Evolutionary conservation across 2,888 invertebrate species (phyloP), one percentile per base, ranked within the genome.

Genomic region (Lumbricus terrestris): DNA sequence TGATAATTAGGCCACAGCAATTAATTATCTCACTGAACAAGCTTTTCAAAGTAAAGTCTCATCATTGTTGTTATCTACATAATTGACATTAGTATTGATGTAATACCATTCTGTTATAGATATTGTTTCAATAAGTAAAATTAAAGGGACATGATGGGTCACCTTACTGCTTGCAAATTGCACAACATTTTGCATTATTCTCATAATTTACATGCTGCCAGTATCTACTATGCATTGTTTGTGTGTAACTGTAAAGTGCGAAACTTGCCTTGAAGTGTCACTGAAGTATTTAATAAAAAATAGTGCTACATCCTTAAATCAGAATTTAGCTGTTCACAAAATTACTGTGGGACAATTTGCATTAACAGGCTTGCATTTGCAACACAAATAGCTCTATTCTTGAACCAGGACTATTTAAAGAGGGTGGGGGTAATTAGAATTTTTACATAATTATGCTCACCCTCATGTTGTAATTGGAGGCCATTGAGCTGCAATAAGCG

Each of bases 381-480:
- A 54, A 54, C 29, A 29, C 29, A 54, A 54, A 29, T 54, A 23
- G 54, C 54, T 54, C 54, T 54, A 4, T 13, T 54, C 23, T 29
- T 29, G 23, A 23, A 54, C 29, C 23, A 69, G 1, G 16, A 69
- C 69, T n/a, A 6, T 69, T n/a, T 6, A 8, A 8, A 8, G 3
- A 16, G 69, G 47, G 47, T 1, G 47, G 11, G n/a, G 11, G 13
- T 69, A n/a, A 29, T 69, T 69, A 69, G 69, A 69, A 69, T 69
- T n/a, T 69, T 29, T 69, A 69, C 69, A 69, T n/a, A n/a, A n/a
- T n/a, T 0, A n/a, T 29, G 69, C 91, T 90, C 91, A 94, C 94
- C 91, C 95, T 93, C 91, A 95, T 92, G 91, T 95, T 95, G 92
- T 95, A 95, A 92, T 95, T 95, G 3, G 94, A 94, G 8, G 94